Percentiles rank a stretch among this genome's conserved stretches.
Conservation (phyloP, 2,113 vertebrate genomes). For the Odobenus rosmarus region DNA sequence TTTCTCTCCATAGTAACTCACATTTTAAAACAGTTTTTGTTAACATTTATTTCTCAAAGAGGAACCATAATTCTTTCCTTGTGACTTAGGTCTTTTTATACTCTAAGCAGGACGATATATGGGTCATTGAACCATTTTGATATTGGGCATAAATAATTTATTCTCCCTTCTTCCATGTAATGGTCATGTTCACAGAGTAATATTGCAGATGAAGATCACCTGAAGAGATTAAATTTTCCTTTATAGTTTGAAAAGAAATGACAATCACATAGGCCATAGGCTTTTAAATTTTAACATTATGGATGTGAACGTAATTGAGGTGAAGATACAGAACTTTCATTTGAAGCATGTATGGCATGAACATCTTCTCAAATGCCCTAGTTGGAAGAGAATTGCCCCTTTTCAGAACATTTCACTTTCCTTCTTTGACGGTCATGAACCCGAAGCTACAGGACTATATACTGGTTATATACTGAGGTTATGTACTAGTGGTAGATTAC, state of each 20-base stretch:
- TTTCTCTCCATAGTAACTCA: background rate
- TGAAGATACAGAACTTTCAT: background rate
- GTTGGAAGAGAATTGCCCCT: background rate
- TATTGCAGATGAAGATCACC: background rate
- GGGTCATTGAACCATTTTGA: background rate
- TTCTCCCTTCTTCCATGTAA: background rate
- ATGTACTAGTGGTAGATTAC: background rate
- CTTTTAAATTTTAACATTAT: background rate
- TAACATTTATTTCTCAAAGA: constrained; percentile 7
- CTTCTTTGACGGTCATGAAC: background rate
- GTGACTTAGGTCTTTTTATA: background rate
- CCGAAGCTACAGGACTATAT: background rate
- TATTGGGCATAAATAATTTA: background rate
- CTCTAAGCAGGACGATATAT: background rate
- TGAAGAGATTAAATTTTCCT: background rate
- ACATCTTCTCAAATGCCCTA: background rate
- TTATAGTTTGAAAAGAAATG: background rate
- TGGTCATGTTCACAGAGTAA: background rate
- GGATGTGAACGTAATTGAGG: background rate
- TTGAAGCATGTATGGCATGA: background rate
- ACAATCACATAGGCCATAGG: background rate
- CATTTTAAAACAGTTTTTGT: background rate
- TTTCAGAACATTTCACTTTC: background rate
- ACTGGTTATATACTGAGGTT: background rate
- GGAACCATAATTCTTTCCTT: background rate